A percentile compares a stretch with the other conserved stretches of the same genome.
Evolutionary conservation across 2,797 vertebrate genomes (phyloP).

Genomic region (Diceros bicornis): DNA sequence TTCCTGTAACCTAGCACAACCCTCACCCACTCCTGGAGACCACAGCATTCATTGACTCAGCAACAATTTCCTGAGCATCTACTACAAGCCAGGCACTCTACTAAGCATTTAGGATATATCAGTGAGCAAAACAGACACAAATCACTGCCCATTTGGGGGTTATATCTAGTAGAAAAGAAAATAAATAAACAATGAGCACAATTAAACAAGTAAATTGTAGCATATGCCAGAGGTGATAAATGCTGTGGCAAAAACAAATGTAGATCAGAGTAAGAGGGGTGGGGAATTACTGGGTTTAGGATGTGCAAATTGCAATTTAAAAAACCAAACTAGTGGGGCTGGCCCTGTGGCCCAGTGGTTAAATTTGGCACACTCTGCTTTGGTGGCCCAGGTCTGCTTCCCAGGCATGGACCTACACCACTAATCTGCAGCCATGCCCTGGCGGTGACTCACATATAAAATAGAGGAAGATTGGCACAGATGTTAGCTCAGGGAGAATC

Average conservation of each 20-base stretch:
- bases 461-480: too few relatives aligned
- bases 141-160: background rate
- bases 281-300: background rate
- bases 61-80: constrained; percentile 31
- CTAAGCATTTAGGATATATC: background rate
- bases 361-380: too few relatives aligned
- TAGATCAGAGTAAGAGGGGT: background rate
- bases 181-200: background rate
- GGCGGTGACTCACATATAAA: too few relatives aligned
- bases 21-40: background rate
- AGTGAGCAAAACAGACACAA: background rate
- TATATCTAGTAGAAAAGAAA: constrained; percentile 21
- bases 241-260: background rate
- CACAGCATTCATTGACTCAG: background rate
- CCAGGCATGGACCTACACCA: too few relatives aligned
- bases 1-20: background rate
- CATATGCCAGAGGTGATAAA: background rate
- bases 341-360: too few relatives aligned
- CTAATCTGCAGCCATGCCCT: too few relatives aligned
- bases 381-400: too few relatives aligned
- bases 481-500: too few relatives aligned
- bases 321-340: background rate
- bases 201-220: constrained; percentile 34
- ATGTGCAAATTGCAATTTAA: background rate
- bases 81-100: background rate